These are phyloP conservation scores for Drosophila lacicola DNA, from an alignment of 2,888 invertebrate species.

Conservation along the genomic window DNA sequence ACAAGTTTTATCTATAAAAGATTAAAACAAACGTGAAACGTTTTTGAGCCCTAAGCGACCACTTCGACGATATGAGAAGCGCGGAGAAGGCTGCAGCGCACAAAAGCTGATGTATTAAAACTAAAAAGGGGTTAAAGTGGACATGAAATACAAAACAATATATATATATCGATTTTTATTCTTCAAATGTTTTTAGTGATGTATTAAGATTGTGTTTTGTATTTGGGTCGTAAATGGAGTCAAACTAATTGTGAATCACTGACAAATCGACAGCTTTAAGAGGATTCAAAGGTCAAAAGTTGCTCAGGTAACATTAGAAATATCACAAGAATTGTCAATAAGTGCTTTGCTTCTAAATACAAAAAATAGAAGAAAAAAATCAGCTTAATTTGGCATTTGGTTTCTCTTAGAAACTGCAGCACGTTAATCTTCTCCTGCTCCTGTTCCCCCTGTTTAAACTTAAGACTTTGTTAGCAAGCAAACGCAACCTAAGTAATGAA, in stretches of 20 bases:
- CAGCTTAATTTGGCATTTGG: neutral
- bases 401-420: neutral
- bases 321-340: neutral
- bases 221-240: no score
- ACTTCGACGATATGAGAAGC: slow-evolving; percentile 19
- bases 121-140: neutral
- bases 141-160: no score
- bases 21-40: slow-evolving; percentile 11
- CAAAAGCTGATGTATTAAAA: neutral
- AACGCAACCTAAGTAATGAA: neutral
- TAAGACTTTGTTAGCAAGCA: neutral
- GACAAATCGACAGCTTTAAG: neutral
- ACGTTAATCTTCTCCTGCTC: slow-evolving; percentile 1
- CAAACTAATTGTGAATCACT: no score
- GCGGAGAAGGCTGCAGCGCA: neutral
- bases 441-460: neutral
- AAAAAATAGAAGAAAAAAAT: neutral
- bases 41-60: slow-evolving; percentile 13
- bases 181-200: no score
- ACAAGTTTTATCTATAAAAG: slow-evolving; percentile 13
- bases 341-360: neutral
- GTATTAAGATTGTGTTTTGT: no score
- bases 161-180: neutral
- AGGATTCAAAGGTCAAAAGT: no score
- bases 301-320: neutral